These are phyloP conservation scores for Mamestra configurata DNA, from an alignment of 1,140 invertebrate genomes.

Conservation along the genomic window DNA sequence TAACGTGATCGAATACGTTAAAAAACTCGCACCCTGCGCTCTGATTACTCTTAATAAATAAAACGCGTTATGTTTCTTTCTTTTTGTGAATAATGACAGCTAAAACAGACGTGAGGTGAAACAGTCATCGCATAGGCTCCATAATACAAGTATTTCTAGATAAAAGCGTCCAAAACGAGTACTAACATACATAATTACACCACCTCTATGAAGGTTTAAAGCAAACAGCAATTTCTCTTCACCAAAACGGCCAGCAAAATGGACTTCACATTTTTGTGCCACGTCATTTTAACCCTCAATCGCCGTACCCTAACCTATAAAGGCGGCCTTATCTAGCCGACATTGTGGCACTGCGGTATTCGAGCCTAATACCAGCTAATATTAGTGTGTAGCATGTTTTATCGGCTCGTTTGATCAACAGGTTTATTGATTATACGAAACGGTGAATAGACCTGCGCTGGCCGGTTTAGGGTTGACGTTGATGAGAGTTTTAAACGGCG, in stretches of 20 bases:
- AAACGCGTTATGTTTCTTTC: too few relatives aligned
- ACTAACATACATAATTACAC: background rate
- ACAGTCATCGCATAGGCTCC: too few relatives aligned
- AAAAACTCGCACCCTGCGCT: too few relatives aligned
- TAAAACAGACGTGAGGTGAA: too few relatives aligned
- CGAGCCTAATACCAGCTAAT: constrained; percentile 1
- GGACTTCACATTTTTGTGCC: background rate
- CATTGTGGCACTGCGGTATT: constrained; percentile 32
- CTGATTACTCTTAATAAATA: too few relatives aligned
- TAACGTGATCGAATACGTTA: too few relatives aligned
- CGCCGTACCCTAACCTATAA: background rate
- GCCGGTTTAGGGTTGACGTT: background rate
- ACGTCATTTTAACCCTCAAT: background rate
- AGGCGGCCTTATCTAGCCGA: constrained; percentile 6
- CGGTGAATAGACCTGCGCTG: background rate
- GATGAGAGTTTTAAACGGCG: background rate
- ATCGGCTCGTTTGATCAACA: constrained; percentile 30
- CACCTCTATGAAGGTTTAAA: background rate
- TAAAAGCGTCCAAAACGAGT: too few relatives aligned
- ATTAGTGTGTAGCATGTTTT: constrained; percentile 36
- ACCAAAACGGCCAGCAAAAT: background rate
- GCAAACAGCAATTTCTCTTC: background rate
- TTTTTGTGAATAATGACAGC: too few relatives aligned
- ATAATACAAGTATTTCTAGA: too few relatives aligned
- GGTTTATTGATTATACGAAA: constrained; percentile 40